Conservation (phyloP, 1,140 invertebrate species). For the Aphis craccivora region DNA sequence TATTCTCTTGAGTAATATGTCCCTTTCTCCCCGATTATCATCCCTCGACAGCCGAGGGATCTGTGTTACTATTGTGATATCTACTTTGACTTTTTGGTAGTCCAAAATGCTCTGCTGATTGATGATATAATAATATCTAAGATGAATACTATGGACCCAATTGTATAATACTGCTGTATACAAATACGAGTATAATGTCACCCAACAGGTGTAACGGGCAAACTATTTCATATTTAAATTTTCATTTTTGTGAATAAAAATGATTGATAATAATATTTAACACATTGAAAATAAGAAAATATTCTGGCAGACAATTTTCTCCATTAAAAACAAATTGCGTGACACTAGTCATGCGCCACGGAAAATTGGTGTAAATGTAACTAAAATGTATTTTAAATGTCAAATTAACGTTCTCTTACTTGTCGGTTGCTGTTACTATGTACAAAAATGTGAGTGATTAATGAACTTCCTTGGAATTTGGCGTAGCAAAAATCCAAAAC, state of each 20-base stretch:
- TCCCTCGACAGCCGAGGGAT: background rate
- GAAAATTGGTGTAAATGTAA: background rate
- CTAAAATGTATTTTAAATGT: background rate
- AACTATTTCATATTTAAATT: background rate
- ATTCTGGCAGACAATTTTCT: background rate
- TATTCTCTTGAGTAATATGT: background rate
- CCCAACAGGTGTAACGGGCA: background rate
- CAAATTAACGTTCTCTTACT: background rate
- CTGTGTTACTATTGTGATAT: conserved; percentile 13
- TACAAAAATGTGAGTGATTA: background rate
- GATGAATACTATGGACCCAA: background rate
- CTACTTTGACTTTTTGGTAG: conserved; percentile 25
- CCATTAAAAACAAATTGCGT: background rate
- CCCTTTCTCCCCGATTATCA: background rate
- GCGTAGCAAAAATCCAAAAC: background rate
- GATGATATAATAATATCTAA: conserved; percentile 29
- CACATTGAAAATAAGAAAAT: background rate
- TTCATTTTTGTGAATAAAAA: background rate
- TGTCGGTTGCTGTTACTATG: background rate
- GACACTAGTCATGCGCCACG: background rate
- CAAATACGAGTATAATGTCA: background rate
- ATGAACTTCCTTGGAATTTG: background rate
- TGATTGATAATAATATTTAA: background rate
- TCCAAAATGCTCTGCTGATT: background rate
- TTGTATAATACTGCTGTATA: background rate